phyloP scores from a whole-genome alignment of 2,113 vertebrate species.

The Sakesphorus luctuosus region DNA sequence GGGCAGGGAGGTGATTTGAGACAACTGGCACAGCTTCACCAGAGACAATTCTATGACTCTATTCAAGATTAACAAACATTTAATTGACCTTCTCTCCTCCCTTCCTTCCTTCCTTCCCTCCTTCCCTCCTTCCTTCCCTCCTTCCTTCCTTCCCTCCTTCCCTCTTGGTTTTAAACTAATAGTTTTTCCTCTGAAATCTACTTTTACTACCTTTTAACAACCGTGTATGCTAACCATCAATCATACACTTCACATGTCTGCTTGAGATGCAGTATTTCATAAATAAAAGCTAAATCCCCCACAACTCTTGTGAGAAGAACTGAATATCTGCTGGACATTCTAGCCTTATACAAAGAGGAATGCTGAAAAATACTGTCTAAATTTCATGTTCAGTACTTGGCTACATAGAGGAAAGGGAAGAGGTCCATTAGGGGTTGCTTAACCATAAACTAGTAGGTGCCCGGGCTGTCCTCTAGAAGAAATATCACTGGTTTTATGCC shows the following conservation, averaged over 20 bases:
- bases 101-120: too few relatives aligned
- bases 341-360: background rate
- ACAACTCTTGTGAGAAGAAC: background rate
- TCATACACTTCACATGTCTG: background rate
- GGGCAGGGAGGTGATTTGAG: background rate
- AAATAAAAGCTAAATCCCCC: background rate
- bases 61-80: background rate
- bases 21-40: background rate
- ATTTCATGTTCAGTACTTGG: background rate
- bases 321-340: background rate
- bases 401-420: background rate
- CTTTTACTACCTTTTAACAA: background rate
- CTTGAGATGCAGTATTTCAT: background rate
- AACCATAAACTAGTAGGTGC: background rate
- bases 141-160: too few relatives aligned
- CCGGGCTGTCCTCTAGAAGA: background rate
- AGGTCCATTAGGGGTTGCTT: background rate
- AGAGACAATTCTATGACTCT: background rate
- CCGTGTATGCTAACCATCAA: background rate
- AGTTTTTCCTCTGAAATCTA: background rate
- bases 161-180: background rate
- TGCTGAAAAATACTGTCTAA: background rate
- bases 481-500: background rate
- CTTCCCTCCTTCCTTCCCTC: too few relatives aligned
- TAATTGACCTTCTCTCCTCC: background rate